Evolutionary conservation across 2,113 vertebrate species (phyloP), one percentile per base, ranked within the genome.

Genomic region (Perca fluviatilis): DNA sequence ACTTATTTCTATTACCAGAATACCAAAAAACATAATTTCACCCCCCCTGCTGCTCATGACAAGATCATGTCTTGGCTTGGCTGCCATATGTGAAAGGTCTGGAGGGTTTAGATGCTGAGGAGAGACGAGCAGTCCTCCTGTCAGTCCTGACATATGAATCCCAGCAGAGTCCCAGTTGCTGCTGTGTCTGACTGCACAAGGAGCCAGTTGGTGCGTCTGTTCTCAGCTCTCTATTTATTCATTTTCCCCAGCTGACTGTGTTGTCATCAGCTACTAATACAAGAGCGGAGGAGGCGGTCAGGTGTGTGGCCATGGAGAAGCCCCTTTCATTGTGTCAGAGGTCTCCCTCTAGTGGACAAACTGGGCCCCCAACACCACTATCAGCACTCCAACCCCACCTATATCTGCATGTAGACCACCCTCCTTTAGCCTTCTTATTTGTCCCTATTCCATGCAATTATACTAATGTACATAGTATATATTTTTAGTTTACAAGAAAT

Each of bases 281-380:
- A 79, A 6, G 36, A 13, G 14, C 60, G 46, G 61, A 83, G 21
- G n/a, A 71, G 33, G n/a, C 9, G 3, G 47, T 51, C 16, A 54
- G 76, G 12, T 13, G 46, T 62, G 76, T 66, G 23, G 36, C 27
- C 74, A 36, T 0, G 33, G 71, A 76, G 53, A 75, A 76, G 50
- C 50, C 23, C 60, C 16, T 33, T 18, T 84, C 75, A 66, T 46
- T 11, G 60, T 62, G 84, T 90, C 58, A 85, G 56, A 89, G 71
- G 91, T 84, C 56, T 77, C 93, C 93, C 93, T 92, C 93, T 95
- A 74, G 91, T 95, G 95, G 93, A 69, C n/a, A 62, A 27, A 68
- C 15, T 70, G 19, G 9, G 18, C 7, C 25, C 10, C 27, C 13
- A 27, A 6, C 27, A 40, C 30, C 19, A 23, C 19, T 15, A 64